phyloP scores from a whole-genome alignment of 2,888 invertebrate genomes.

The Cremastinae sp. region DNA sequence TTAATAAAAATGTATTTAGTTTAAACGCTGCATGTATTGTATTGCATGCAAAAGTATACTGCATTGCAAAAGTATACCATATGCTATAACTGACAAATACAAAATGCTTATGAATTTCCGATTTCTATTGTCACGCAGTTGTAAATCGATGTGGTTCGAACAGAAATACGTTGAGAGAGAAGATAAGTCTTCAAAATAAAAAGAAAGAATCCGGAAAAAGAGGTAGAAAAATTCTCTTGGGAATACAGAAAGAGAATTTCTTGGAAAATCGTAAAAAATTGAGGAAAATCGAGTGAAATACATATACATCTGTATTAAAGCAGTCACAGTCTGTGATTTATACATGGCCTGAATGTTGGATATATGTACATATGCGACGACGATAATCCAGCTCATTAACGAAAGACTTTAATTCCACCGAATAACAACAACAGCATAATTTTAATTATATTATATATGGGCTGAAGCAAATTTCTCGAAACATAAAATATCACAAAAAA shows the following conservation, averaged over 20 bases:
- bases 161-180: slow-evolving; percentile 12
- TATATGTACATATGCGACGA: slow-evolving; percentile 25
- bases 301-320: slow-evolving; percentile 3
- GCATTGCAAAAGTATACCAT: background rate
- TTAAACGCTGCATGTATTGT: background rate
- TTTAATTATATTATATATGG: slow-evolving; percentile 1
- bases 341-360: slow-evolving; percentile 1
- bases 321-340: background rate
- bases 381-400: slow-evolving; percentile 48
- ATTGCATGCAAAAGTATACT: background rate
- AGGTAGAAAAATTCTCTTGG: background rate
- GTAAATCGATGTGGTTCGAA: slow-evolving; percentile 20
- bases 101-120: slow-evolving; percentile 4
- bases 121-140: slow-evolving; percentile 16
- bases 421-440: slow-evolving; percentile 24
- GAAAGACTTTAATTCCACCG: slow-evolving; percentile 40
- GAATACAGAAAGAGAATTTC: slow-evolving; percentile 14
- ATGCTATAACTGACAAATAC: background rate
- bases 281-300: background rate
- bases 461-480: background rate
- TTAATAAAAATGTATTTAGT: too few species aligned
- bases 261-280: slow-evolving; percentile 6
- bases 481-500: slow-evolving; percentile 26
- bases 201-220: background rate
- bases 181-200: too few species aligned